Conservation (phyloP, 2,113 vertebrate species). For the Pampusana beccarii region DNA sequence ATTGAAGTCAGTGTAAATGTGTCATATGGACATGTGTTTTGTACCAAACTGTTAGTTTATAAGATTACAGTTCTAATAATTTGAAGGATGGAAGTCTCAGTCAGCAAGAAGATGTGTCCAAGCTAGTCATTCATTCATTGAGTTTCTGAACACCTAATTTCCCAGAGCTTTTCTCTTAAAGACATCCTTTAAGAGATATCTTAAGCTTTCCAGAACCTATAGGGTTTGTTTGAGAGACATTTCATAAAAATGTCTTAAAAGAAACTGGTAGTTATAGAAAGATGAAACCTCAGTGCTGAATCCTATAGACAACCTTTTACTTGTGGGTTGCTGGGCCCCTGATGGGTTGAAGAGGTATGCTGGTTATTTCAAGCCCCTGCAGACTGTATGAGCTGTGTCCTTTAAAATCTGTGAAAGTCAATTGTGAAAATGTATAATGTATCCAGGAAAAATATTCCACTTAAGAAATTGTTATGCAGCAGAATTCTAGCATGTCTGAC, state of each 20-base stretch:
- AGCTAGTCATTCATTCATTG: not conserved
- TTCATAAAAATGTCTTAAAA: not conserved
- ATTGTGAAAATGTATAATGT: not conserved
- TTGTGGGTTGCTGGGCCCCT: not conserved
- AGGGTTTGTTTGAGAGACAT: not conserved
- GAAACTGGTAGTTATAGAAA: not conserved
- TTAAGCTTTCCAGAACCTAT: not conserved
- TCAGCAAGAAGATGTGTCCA: not conserved
- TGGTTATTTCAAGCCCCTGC: not conserved
- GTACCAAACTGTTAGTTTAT: not conserved
- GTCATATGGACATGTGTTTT: not conserved
- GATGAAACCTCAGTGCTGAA: not conserved
- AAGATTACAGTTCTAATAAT: not conserved
- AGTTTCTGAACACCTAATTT: not conserved
- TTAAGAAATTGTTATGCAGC: not conserved
- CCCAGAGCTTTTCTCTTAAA: not conserved
- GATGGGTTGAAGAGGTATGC: not conserved
- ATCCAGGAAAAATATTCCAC: slow-evolving; percentile 8
- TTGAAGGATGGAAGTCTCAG: not conserved
- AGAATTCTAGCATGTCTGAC: not conserved
- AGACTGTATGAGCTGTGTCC: not conserved
- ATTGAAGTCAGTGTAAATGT: not conserved
- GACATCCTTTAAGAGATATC: not conserved
- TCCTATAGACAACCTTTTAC: not conserved
- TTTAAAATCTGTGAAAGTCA: slow-evolving; percentile 31